Evolutionary conservation across 2,888 invertebrate genomes (phyloP).

Genomic region (Loripinus fragilis): DNA sequence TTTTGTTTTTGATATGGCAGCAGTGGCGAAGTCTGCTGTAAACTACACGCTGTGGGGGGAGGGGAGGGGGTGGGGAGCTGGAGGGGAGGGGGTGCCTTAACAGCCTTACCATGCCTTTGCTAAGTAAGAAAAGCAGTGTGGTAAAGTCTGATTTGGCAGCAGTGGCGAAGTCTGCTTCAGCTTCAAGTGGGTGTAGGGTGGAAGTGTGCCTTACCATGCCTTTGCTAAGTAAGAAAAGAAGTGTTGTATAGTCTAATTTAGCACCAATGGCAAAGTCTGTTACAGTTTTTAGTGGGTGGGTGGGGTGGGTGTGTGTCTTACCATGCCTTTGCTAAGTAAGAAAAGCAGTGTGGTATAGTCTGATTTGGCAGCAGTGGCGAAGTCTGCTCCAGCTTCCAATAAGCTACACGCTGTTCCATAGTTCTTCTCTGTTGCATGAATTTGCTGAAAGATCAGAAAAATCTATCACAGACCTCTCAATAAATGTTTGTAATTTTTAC

Average conservation of each 20-base stretch:
- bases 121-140: conserved; percentile 86
- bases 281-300: conserved; percentile 94
- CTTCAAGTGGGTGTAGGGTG: too few species aligned
- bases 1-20: too few species aligned
- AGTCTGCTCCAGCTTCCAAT: conserved; percentile 96
- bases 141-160: conserved; percentile 96
- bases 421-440: conserved; percentile 96
- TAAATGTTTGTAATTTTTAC: too few species aligned
- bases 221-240: conserved; percentile 85
- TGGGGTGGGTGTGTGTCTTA: conserved; percentile 85
- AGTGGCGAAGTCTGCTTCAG: conserved; percentile 98
- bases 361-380: conserved; percentile 96
- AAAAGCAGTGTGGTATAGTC: conserved; percentile 96
- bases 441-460: conserved; percentile 88
- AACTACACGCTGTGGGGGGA: too few species aligned
- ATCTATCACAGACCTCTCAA: too few species aligned
- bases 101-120: too few species aligned
- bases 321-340: conserved; percentile 97
- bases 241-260: conserved; percentile 94
- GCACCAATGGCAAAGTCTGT: conserved; percentile 98
- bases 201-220: too few species aligned
- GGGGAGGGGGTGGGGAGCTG: too few species aligned
- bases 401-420: conserved; percentile 95
- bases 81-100: too few species aligned
- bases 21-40: too few species aligned